Percentiles rank a stretch among this genome's conserved stretches.
Conservation (phyloP, 2,113 vertebrate species). For the Acanthisitta chloris region DNA sequence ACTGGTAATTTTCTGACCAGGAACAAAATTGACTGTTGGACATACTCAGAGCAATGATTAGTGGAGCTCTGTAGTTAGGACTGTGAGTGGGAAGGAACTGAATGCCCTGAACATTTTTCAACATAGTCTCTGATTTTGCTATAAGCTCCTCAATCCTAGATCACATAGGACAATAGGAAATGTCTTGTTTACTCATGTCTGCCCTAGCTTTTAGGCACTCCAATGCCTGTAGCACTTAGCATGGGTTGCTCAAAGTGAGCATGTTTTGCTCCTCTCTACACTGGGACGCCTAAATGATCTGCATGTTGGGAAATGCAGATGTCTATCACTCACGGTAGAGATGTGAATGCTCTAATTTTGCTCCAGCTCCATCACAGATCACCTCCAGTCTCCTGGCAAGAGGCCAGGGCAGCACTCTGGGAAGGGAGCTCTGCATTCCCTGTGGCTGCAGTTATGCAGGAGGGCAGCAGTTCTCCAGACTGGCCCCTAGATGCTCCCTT, state of each 20-base stretch:
- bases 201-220: background rate
- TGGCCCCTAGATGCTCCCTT: conserved; percentile 34
- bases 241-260: background rate
- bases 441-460: background rate
- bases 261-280: background rate
- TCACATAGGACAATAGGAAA: background rate
- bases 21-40: background rate
- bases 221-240: background rate
- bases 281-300: background rate
- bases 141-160: background rate
- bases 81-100: background rate
- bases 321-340: background rate
- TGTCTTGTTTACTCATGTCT: background rate
- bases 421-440: background rate
- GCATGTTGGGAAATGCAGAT: background rate
- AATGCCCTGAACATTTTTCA: background rate
- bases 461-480: background rate
- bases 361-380: background rate
- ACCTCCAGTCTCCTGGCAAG: background rate
- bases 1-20: background rate
- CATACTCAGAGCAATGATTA: background rate
- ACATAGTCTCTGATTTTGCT: background rate
- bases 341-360: background rate
- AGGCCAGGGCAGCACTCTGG: background rate
- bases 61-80: background rate